Evolutionary conservation across 53 echinoderm and acorn worm species (phyloP).

Genomic region (Holothuria leucospilota): DNA sequence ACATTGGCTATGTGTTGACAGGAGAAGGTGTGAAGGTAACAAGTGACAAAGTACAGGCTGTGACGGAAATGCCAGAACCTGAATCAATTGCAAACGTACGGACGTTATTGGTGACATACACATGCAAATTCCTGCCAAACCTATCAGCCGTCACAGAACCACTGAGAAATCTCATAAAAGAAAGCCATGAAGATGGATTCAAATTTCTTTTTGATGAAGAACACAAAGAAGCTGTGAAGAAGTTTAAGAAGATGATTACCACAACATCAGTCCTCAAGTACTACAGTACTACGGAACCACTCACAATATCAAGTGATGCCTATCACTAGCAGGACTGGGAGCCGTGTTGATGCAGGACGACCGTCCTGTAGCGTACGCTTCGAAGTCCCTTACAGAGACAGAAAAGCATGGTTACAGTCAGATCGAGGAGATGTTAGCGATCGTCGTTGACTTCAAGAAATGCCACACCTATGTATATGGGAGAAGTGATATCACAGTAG

Average conservation of each 20-base stretch:
- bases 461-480: conserved; percentile 51
- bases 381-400: conserved; percentile 37
- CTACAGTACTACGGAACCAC: conserved; percentile 42
- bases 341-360: conserved; percentile 45
- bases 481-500: conserved; percentile 48
- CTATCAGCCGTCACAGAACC: conserved; percentile 41
- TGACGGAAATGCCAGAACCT: conserved; percentile 20
- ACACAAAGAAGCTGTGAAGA: conserved; percentile 21
- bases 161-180: conserved; percentile 37
- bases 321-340: conserved; percentile 45
- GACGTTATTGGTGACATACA: no score
- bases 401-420: conserved; percentile 46
- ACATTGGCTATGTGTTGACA: conserved; percentile 19
- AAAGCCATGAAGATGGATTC: no score
- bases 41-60: not conserved
- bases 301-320: conserved; percentile 49
- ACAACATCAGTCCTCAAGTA: conserved; percentile 42
- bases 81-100: no score
- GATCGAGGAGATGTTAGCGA: conserved; percentile 38
- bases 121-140: conserved; percentile 26
- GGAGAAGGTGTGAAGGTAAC: conserved; percentile 17
- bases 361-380: conserved; percentile 46
- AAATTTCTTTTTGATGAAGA: conserved; percentile 18
- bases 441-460: conserved; percentile 44
- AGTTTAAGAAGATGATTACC: conserved; percentile 22